Conservation (phyloP, 2,797 vertebrate genomes). For the Diglossa cyanea region DNA sequence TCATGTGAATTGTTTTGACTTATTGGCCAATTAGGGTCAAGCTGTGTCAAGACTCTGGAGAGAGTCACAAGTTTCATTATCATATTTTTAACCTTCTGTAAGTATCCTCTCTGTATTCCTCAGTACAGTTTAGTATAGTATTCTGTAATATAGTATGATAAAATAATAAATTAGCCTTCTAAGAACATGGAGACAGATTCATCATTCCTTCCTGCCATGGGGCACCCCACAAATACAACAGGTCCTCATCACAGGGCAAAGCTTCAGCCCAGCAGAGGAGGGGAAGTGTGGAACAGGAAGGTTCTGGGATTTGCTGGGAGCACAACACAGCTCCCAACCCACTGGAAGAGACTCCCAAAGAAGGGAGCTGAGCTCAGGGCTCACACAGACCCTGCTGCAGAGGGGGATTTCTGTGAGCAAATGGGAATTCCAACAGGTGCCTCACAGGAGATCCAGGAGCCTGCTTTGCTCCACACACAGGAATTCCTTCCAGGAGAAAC, state of each 20-base stretch:
- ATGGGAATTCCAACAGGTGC: rapidly evolving
- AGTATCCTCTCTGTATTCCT: too few relatives aligned
- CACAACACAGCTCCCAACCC: rapidly evolving
- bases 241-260: rapidly evolving
- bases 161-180: too few relatives aligned
- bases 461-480: rapidly evolving
- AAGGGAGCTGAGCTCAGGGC: neutral
- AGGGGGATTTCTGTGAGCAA: neutral
- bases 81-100: too few relatives aligned
- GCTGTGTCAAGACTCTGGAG: too few relatives aligned
- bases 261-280: rapidly evolving
- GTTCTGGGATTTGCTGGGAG: neutral
- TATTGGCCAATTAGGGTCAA: neutral
- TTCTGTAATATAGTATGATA: too few relatives aligned
- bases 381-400: rapidly evolving
- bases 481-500: neutral
- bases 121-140: too few relatives aligned
- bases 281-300: neutral
- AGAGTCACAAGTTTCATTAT: too few relatives aligned
- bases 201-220: neutral
- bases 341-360: rapidly evolving
- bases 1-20: neutral
- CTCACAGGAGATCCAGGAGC: rapidly evolving
- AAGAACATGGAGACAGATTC: too few relatives aligned
- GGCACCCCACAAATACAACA: neutral